Conservation (phyloP, 2,113 vertebrate species). For the Porphyrio hochstetteri region DNA sequence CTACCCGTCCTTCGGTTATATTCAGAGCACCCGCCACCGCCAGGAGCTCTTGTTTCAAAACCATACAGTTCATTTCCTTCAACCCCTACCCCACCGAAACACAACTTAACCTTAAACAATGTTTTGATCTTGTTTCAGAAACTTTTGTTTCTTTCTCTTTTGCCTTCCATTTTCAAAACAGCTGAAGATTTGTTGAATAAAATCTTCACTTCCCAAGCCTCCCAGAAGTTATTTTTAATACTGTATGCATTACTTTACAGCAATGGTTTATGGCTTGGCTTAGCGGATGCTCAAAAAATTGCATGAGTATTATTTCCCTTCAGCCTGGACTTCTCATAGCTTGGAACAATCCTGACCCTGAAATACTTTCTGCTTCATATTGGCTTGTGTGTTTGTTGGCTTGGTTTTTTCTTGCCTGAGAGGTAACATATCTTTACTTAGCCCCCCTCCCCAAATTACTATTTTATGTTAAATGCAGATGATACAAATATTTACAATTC, state of each 20-base stretch:
- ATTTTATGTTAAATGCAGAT: background rate
- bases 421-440: background rate
- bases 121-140: background rate
- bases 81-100: constrained; percentile 7
- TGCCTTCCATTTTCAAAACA: background rate
- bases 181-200: background rate
- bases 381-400: background rate
- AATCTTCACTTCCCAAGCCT: background rate
- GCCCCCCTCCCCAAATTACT: background rate
- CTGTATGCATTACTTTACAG: constrained; percentile 1
- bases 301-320: background rate
- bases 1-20: constrained; percentile 16
- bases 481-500: background rate
- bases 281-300: background rate
- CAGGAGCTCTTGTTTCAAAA: constrained; percentile 8
- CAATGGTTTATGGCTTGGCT: constrained; percentile 27
- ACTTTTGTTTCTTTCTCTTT: background rate
- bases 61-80: background rate
- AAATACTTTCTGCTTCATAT: background rate
- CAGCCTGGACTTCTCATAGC: background rate
- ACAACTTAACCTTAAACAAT: background rate
- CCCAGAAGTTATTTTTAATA: constrained; percentile 17
- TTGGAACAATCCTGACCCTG: background rate
- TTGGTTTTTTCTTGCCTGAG: background rate
- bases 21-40: background rate